Evolutionary conservation across 2,797 vertebrate genomes (phyloP).

Genomic region (Acanthis flammea): DNA sequence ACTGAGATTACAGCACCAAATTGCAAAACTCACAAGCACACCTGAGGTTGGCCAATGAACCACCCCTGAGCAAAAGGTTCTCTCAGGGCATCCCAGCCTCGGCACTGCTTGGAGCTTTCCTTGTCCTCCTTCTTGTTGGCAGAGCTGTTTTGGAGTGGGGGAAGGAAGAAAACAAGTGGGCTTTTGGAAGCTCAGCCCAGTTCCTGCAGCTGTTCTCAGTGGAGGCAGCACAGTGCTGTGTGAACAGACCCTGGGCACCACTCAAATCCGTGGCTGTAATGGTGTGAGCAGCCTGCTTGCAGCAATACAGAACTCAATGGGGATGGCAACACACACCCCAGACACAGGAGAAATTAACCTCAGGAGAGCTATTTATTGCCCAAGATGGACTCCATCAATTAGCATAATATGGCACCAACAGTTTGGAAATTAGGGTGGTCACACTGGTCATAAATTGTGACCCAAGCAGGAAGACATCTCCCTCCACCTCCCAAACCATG

Average conservation of each 20-base stretch:
- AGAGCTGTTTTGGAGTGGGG: background rate
- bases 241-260: background rate
- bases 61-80: accelerated
- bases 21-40: background rate
- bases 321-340: background rate
- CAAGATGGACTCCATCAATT: slow-evolving; percentile 1
- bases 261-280: background rate
- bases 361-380: slow-evolving; percentile 4
- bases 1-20: background rate
- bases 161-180: background rate
- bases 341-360: background rate
- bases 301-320: background rate
- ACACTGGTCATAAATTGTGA: background rate
- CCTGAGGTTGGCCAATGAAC: accelerated
- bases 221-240: background rate
- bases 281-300: background rate
- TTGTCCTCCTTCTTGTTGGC: too few species aligned
- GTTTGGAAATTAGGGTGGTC: background rate
- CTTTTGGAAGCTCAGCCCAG: background rate
- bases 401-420: background rate
- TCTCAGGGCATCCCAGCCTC: background rate
- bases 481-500: background rate
- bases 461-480: background rate
- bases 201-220: background rate
- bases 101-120: background rate